These are phyloP conservation scores for Leptopilina clavipes DNA, from an alignment of 1,140 invertebrate species.

Conservation along the genomic window DNA sequence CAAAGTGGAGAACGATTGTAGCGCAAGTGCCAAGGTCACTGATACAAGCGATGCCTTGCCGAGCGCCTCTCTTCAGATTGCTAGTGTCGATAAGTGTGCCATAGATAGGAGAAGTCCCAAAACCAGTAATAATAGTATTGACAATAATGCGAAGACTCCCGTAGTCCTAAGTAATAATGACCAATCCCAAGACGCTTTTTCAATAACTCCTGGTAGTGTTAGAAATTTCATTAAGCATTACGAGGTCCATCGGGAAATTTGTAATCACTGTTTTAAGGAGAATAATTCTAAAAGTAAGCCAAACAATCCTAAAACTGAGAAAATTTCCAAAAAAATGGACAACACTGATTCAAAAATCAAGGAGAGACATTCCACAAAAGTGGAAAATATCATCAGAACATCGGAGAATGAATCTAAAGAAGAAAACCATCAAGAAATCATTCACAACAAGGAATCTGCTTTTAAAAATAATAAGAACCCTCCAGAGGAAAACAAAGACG, in stretches of 20 bases:
- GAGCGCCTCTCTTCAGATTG: conserved; percentile 15
- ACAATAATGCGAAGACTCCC: conserved; percentile 70
- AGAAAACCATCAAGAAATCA: too few species aligned
- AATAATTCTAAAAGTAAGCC: conserved; percentile 1
- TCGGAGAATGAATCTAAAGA: too few species aligned
- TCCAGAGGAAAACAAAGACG: too few species aligned
- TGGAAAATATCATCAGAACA: too few species aligned
- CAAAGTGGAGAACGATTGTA: not conserved
- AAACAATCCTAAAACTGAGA: not conserved
- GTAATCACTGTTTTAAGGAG: not conserved
- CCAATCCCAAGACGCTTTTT: conserved; percentile 63
- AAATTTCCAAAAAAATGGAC: conserved; percentile 24
- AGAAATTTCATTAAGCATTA: conserved; percentile 70
- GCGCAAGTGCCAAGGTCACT: conserved; percentile 17
- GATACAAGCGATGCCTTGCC: conserved; percentile 15
- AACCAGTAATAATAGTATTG: conserved; percentile 63
- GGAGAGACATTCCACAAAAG: not conserved
- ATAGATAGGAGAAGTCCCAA: conserved; percentile 63
- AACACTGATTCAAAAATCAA: conserved; percentile 30
- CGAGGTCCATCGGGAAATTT: conserved; percentile 62
- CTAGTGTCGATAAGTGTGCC: conserved; percentile 66
- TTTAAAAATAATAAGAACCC: too few species aligned
- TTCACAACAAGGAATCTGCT: too few species aligned
- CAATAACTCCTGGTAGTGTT: conserved; percentile 71
- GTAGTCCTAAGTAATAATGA: conserved; percentile 67